phyloP scores from a whole-genome alignment of 2,888 invertebrate species.

The Ephialtes manifestator region DNA sequence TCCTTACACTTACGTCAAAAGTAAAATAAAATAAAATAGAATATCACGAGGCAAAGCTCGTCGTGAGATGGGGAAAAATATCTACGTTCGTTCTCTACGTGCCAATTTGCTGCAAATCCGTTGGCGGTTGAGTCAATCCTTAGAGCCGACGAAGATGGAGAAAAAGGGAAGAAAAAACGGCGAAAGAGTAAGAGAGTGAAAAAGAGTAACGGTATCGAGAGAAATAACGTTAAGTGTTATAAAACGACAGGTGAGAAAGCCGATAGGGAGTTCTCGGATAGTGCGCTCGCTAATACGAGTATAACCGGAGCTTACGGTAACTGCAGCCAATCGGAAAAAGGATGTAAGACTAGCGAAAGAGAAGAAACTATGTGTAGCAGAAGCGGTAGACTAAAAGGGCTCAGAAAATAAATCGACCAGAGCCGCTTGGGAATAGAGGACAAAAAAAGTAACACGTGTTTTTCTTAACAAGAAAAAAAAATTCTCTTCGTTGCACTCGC shows the following conservation, averaged over 20 bases:
- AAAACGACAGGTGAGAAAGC: constrained; percentile 67
- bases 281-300: constrained; percentile 68
- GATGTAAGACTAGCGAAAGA: constrained; percentile 37
- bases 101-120: constrained; percentile 62
- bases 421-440: neutral
- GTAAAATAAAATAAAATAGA: constrained; percentile 32
- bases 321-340: constrained; percentile 58
- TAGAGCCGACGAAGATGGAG: constrained; percentile 17
- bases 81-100: constrained; percentile 40
- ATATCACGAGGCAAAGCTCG: constrained; percentile 35
- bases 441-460: neutral
- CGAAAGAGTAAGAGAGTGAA: constrained; percentile 27
- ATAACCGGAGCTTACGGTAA: constrained; percentile 70
- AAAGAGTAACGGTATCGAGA: constrained; percentile 62
- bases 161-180: constrained; percentile 7
- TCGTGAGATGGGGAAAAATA: constrained; percentile 28
- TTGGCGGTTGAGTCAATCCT: constrained; percentile 59
- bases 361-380: constrained; percentile 8
- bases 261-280: constrained; percentile 49
- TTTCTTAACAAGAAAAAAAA: neutral
- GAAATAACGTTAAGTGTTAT: constrained; percentile 69
- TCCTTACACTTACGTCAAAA: neutral
- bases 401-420: constrained; percentile 7
- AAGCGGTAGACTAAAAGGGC: constrained; percentile 17
- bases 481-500: too few relatives aligned